phyloP scores from a whole-genome alignment of 2,888 invertebrate genomes.

The Smittia sp. region DNA sequence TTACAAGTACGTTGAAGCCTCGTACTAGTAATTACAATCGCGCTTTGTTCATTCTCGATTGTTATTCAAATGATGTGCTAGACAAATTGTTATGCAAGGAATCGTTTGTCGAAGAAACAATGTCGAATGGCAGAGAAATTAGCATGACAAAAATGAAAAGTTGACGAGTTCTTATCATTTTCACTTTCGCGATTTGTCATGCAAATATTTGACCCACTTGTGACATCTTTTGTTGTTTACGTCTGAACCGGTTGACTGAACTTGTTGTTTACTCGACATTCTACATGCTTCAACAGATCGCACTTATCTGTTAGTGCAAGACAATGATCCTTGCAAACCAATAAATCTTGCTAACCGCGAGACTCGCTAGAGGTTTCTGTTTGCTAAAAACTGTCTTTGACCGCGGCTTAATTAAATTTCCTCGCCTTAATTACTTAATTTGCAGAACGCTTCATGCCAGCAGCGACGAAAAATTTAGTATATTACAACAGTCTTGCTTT shows the following conservation, averaged over 20 bases:
- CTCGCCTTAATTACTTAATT: constrained; percentile 41
- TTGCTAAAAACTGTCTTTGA: constrained; percentile 13
- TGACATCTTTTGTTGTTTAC: not conserved
- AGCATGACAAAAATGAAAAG: not conserved
- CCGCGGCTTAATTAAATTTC: constrained; percentile 39
- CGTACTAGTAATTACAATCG: not conserved
- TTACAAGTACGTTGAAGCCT: too few species aligned
- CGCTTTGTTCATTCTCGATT: not conserved
- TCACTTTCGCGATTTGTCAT: not conserved
- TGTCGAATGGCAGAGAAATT: not conserved
- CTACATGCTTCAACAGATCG: too few species aligned
- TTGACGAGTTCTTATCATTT: constrained; percentile 1
- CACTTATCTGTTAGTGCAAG: too few species aligned
- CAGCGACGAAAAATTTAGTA: not conserved
- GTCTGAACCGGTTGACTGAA: too few species aligned
- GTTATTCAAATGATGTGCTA: not conserved
- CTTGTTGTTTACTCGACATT: too few species aligned
- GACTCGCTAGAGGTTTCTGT: too few species aligned
- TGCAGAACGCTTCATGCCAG: not conserved
- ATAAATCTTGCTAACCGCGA: too few species aligned
- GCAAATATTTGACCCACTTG: constrained; percentile 1
- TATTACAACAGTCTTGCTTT: not conserved
- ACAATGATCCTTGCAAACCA: too few species aligned
- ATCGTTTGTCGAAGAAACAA: not conserved
- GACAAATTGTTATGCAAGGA: not conserved